A percentile compares a stretch with the other conserved stretches of the same genome.
Conservation (phyloP, 2,797 vertebrate genomes). For the Danio albolineatus region DNA sequence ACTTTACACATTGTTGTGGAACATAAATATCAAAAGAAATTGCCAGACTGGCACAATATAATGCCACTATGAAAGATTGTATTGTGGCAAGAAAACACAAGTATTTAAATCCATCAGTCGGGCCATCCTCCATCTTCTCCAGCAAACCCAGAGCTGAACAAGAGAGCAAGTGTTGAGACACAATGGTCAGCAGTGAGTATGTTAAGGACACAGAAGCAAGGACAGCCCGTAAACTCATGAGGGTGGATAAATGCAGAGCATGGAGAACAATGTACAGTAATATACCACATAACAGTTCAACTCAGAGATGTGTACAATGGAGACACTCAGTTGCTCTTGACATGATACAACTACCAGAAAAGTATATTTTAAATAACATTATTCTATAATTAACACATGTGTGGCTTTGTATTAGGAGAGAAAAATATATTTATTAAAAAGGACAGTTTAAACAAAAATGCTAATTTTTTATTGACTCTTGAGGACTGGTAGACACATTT, state of each 20-base stretch:
- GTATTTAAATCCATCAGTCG: conserved; percentile 32
- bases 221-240: conserved; percentile 14
- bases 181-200: conserved; percentile 65
- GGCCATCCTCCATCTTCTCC: conserved; percentile 47
- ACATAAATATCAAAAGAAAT: not conserved
- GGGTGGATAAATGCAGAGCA: conserved; percentile 15
- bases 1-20: not conserved
- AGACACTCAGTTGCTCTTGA: not conserved
- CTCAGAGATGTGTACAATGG: not conserved
- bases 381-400: not conserved
- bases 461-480: no score
- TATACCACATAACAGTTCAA: not conserved
- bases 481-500: no score
- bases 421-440: not conserved
- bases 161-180: conserved; percentile 64
- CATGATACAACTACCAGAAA: not conserved
- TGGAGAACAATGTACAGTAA: conserved; percentile 27
- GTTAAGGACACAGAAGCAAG: conserved; percentile 30
- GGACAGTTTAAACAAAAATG: not conserved
- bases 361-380: not conserved
- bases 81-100: conserved; percentile 47
- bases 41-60: conserved; percentile 20
- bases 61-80: conserved; percentile 41
- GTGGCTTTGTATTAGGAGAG: not conserved
- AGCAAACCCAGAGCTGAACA: conserved; percentile 59